Percentiles rank a stretch among this genome's conserved stretches.
Evolutionary conservation across 2,888 invertebrate species (phyloP).

Genomic region (Lampropteryx suffumata): DNA sequence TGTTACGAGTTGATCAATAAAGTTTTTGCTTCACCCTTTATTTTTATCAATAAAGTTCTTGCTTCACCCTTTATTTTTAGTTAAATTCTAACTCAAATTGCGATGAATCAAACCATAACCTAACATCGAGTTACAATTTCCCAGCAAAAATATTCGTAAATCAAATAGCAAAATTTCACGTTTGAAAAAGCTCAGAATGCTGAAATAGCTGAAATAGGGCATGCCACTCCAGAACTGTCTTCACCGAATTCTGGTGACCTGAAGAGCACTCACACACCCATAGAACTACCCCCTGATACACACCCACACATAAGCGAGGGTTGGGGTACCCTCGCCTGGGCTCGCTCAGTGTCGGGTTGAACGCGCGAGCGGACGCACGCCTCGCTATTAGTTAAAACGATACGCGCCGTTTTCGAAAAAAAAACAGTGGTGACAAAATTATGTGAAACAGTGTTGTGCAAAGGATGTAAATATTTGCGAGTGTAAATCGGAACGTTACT

Average conservation of each 20-base stretch:
- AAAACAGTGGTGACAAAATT: conserved; percentile 17
- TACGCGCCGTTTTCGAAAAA: conserved; percentile 28
- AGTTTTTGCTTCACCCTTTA: no score
- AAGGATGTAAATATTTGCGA: conserved; percentile 25
- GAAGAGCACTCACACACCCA: conserved; percentile 56
- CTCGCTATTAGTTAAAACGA: conserved; percentile 10
- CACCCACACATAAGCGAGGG: conserved; percentile 33
- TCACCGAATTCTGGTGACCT: conserved; percentile 76
- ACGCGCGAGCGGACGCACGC: conserved; percentile 43
- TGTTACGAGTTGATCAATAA: no score
- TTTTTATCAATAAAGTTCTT: no score
- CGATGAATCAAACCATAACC: not conserved
- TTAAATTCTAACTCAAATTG: not conserved
- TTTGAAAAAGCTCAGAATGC: conserved; percentile 26
- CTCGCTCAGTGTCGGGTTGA: conserved; percentile 51
- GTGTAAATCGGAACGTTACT: conserved; percentile 33
- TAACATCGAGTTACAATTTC: not conserved
- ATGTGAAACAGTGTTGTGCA: conserved; percentile 26
- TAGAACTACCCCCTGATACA: conserved; percentile 45
- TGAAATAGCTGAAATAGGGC: conserved; percentile 55
- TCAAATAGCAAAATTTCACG: conserved; percentile 14
- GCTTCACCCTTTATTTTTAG: no score
- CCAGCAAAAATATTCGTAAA: conserved; percentile 2
- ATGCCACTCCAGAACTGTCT: conserved; percentile 62
- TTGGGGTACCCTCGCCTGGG: conserved; percentile 51